Percentiles rank a stretch among this genome's conserved stretches.
phyloP scores from a whole-genome alignment of 2,888 invertebrate genomes.

The Pteria penguin region DNA sequence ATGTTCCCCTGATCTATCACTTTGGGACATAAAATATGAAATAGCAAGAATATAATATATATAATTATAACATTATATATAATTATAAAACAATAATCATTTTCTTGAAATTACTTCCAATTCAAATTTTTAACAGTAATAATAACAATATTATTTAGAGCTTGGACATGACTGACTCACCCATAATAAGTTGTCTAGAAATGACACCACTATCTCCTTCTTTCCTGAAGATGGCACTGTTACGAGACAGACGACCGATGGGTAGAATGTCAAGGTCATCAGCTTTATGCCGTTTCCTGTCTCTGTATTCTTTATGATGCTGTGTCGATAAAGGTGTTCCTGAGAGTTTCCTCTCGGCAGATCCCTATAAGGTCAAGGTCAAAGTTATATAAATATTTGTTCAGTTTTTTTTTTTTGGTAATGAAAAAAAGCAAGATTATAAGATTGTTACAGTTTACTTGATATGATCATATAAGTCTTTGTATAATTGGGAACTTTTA shows the following conservation, averaged over 20 bases:
- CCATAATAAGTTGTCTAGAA: conserved; percentile 80
- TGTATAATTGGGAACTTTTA: no score
- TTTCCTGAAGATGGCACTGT: conserved; percentile 80
- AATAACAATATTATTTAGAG: not conserved
- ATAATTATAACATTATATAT: no score
- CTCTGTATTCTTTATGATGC: conserved; percentile 74
- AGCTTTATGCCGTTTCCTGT: conserved; percentile 73
- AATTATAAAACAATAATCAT: no score
- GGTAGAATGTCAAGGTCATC: conserved; percentile 76
- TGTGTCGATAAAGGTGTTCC: conserved; percentile 75
- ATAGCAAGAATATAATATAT: not conserved
- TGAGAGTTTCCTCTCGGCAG: conserved; percentile 73
- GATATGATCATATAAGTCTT: no score
- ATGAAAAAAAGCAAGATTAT: no score
- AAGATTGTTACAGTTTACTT: no score
- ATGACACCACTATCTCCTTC: conserved; percentile 79
- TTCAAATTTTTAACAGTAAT: no score
- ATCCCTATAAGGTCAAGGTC: conserved; percentile 68
- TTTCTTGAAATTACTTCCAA: no score
- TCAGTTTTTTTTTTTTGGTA: not conserved
- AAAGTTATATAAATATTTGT: no score
- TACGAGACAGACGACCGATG: conserved; percentile 80
- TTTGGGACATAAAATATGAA: no score
- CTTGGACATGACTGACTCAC: conserved; percentile 61
- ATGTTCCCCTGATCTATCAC: no score